Evolutionary conservation across 2,113 vertebrate species (phyloP).

Genomic region (Pachyramphus minor): DNA sequence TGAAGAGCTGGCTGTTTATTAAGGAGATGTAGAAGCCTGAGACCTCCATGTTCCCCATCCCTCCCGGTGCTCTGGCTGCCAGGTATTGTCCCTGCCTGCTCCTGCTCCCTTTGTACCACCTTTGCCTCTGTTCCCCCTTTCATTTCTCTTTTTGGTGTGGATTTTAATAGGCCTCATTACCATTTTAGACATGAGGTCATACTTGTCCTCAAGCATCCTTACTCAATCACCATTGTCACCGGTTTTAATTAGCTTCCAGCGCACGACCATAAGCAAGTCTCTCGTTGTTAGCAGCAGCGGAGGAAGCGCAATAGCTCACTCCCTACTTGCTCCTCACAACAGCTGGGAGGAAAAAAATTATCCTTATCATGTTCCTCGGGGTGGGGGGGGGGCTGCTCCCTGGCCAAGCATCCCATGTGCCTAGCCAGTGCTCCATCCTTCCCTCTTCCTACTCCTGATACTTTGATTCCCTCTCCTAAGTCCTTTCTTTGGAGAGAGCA

Average conservation of each 20-base stretch:
- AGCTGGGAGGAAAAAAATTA: not conserved
- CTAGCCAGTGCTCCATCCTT: not conserved
- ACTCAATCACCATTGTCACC: slow-evolving; percentile 56
- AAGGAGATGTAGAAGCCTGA: not conserved
- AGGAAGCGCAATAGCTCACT: not conserved
- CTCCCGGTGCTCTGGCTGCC: not conserved
- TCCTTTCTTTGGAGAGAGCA: not conserved
- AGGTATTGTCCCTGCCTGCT: not conserved
- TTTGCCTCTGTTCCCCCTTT: slow-evolving; percentile 2
- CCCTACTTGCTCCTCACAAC: not conserved
- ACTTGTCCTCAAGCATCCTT: slow-evolving; percentile 52
- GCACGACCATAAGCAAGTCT: slow-evolving; percentile 17
- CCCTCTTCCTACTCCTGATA: not conserved
- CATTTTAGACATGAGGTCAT: slow-evolving; percentile 70
- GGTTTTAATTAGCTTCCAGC: slow-evolving; percentile 53
- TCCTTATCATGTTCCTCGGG: rapidly evolving
- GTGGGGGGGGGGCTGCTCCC: not conserved
- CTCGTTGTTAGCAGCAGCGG: not conserved
- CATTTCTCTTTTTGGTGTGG: slow-evolving; percentile 1
- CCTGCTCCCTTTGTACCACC: not conserved
- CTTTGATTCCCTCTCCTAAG: not conserved
- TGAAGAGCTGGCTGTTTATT: not conserved
- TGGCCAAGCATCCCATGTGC: not conserved
- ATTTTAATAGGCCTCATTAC: slow-evolving; percentile 59
- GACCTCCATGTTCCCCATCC: not conserved